These are phyloP conservation scores for Hassar affinis DNA, from an alignment of 2,113 vertebrate genomes.

Conservation along the genomic window DNA sequence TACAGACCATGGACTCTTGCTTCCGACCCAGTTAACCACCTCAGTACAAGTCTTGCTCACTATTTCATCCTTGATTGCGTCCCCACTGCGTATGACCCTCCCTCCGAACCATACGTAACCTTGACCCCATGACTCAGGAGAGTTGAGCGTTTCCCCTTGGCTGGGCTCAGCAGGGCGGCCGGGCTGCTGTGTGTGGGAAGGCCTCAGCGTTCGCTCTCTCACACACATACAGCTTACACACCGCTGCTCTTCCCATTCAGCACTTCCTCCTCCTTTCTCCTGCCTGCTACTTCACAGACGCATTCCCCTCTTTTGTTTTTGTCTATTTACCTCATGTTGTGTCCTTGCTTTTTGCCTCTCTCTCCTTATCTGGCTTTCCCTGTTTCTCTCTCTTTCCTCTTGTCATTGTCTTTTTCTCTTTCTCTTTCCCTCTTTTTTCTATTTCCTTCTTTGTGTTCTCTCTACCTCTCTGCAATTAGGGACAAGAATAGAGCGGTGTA, in stretches of 20 bases:
- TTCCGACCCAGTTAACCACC: slow-evolving; percentile 2
- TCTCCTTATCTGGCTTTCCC: slow-evolving; percentile 20
- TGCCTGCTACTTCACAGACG: slow-evolving; percentile 36
- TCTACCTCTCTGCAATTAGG: slow-evolving; percentile 40
- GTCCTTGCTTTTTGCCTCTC: slow-evolving; percentile 40
- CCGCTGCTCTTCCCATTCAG: slow-evolving; percentile 67
- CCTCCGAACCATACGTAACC: slow-evolving; percentile 61
- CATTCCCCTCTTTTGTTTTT: slow-evolving; percentile 43
- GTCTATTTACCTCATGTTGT: slow-evolving; percentile 30
- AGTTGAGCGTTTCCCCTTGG: slow-evolving; percentile 75
- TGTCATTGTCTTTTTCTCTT: too few relatives aligned
- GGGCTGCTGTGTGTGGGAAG: slow-evolving; percentile 76
- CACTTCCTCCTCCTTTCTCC: slow-evolving; percentile 64
- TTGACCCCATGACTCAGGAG: slow-evolving; percentile 71
- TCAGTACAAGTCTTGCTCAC: neutral
- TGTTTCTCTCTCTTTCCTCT: slow-evolving; percentile 19
- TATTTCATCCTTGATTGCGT: slow-evolving; percentile 16
- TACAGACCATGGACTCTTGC: slow-evolving; percentile 24
- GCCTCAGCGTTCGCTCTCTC: slow-evolving; percentile 70
- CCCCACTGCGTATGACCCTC: slow-evolving; percentile 40
- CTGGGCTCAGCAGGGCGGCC: slow-evolving; percentile 64
- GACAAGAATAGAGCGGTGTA: slow-evolving; percentile 53
- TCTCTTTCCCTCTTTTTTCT: neutral
- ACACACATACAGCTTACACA: slow-evolving; percentile 67
- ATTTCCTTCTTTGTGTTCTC: slow-evolving; percentile 8